Evolutionary conservation across 2,797 vertebrate species (phyloP).

Genomic region (Octomys mimax): DNA sequence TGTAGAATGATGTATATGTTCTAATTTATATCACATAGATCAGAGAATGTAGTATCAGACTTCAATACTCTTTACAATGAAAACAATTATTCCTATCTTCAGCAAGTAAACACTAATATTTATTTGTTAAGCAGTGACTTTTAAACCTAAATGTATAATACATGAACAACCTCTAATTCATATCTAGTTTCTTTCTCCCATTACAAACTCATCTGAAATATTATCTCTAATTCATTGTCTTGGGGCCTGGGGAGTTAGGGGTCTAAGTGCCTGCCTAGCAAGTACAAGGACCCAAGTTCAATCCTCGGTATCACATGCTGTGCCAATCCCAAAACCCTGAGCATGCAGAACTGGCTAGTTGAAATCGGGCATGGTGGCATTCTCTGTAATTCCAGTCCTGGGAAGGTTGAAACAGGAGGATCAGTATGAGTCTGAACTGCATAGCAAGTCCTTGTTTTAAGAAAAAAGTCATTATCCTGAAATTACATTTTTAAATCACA

Average conservation of each 20-base stretch:
- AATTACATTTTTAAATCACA: slow-evolving; percentile 17
- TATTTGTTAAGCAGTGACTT: neutral
- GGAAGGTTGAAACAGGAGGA: no score
- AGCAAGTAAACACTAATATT: neutral
- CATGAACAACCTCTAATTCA: neutral
- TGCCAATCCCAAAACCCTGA: no score
- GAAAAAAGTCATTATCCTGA: neutral
- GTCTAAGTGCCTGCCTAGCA: no score
- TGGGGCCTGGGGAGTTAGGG: no score
- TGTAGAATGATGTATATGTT: neutral
- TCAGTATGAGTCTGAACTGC: no score
- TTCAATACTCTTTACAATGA: neutral
- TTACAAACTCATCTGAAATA: neutral
- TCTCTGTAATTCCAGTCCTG: no score
- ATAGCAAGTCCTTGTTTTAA: no score
- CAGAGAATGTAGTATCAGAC: neutral
- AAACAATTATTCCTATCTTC: neutral
- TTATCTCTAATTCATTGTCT: neutral
- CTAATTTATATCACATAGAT: neutral
- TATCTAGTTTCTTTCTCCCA: neutral
- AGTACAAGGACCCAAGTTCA: no score
- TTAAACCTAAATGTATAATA: neutral
- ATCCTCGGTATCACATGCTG: no score
- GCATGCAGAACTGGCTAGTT: no score
- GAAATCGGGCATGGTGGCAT: no score